A percentile compares a stretch with the other conserved stretches of the same genome.
Evolutionary conservation across 2,113 vertebrate species (phyloP).

Genomic region (Brachyhypopomus occidentalis): DNA sequence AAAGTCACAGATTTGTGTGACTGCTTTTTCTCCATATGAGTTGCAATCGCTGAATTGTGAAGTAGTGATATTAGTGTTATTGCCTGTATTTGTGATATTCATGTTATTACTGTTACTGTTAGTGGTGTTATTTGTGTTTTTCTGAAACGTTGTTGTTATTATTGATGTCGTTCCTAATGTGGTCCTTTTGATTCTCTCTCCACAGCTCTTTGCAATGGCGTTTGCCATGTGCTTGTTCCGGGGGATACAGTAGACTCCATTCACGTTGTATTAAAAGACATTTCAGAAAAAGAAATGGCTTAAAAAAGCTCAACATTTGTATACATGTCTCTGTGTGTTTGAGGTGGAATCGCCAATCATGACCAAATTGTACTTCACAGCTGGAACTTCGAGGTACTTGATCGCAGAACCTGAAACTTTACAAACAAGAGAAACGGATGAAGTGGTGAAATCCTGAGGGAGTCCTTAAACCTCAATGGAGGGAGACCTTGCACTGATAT

Average conservation of each 20-base stretch:
- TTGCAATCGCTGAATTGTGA: not conserved
- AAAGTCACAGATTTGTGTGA: not conserved
- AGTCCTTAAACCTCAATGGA: conserved; percentile 26
- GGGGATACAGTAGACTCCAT: conserved; percentile 83
- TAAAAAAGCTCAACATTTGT: conserved; percentile 51
- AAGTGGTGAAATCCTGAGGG: not conserved
- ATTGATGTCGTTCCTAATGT: not conserved
- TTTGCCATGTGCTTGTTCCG: conserved; percentile 94
- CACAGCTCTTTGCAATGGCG: conserved; percentile 90
- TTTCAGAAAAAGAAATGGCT: conserved; percentile 43
- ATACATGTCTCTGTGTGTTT: conserved; percentile 59
- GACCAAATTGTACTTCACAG: conserved; percentile 77
- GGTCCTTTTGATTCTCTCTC: conserved; percentile 5
- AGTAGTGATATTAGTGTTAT: not conserved
- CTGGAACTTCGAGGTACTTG: conserved; percentile 70
- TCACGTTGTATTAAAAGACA: conserved; percentile 21
- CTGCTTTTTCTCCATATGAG: not conserved
- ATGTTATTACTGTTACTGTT: no score
- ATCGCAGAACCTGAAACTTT: conserved; percentile 28
- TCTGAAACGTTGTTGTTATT: not conserved
- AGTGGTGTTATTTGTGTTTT: no score
- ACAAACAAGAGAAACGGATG: conserved; percentile 27
- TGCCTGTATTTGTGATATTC: no score
- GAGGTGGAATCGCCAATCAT: conserved; percentile 41
- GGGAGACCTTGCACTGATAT: conserved; percentile 53